Evolutionary conservation across 2,888 invertebrate genomes (phyloP), one percentile per base, ranked within the genome.

Genomic region (Agrilus cyanescens): DNA sequence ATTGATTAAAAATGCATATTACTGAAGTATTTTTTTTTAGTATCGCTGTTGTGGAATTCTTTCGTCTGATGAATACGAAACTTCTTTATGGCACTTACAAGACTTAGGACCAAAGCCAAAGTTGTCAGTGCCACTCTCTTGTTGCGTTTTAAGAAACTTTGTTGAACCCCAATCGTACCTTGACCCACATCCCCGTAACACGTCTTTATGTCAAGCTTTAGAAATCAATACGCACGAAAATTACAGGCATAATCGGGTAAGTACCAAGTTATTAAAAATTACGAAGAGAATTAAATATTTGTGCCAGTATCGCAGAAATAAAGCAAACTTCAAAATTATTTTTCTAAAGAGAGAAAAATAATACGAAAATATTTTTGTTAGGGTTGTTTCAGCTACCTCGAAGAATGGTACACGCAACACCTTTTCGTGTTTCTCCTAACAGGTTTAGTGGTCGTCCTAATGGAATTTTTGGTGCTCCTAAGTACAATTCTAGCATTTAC

Each of bases 31-130:
- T 44, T 47, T 50, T 47, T 63, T 69, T 18, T 62, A 84, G 84
- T 78, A 86, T 59, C 73, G 79, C 44, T 88, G 88, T 58, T 88
- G 88, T 61, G 88, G 86, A 18, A 81, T 88, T 63, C 75, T 77
- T 37, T 80, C 80, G 53, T 81, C 83, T 6, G 76, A 77, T 46
- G 86, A 88, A 70, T 88, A 85, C 65, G 85, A 85, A 56, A 82
- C 82, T 52, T 85, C 87, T 0, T 66, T 80, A 58, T 88, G 88
- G 88, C 76, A 83, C 49, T 67, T 86, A 38, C 79, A 83, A 55
- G 74, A 82, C 48, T 73, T 82, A 33, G 83, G 85, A 0, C 80
- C 82, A 48, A 57, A 58, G 1, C 73, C 63, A 32, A 58, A 65
- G 40, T 56, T 67, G 30, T 64, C 53, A 5, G 55, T 58, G 8